Conservation (phyloP, 2,888 invertebrate genomes). For the Mythimna vitellina region DNA sequence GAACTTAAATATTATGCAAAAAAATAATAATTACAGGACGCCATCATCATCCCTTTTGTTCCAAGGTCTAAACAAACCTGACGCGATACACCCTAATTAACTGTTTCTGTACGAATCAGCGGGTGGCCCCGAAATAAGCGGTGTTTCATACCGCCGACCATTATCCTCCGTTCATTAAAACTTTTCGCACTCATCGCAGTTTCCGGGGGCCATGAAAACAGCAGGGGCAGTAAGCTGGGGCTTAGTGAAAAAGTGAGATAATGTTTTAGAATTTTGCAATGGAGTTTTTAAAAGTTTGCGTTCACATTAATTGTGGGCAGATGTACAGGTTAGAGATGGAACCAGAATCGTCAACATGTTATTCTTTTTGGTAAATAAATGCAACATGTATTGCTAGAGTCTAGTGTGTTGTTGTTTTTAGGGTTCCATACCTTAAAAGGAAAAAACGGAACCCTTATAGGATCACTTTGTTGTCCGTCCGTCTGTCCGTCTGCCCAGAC, state of each 20-base stretch:
- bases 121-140: constrained; percentile 37
- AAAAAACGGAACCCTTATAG: too few relatives aligned
- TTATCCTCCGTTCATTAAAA: constrained; percentile 68
- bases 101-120: constrained; percentile 51
- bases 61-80: constrained; percentile 23
- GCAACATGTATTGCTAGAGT: too few relatives aligned
- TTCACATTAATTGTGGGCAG: not conserved
- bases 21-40: not conserved
- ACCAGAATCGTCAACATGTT: too few relatives aligned
- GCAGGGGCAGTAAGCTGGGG: constrained; percentile 25
- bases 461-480: too few relatives aligned
- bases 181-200: constrained; percentile 61
- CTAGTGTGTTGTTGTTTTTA: too few relatives aligned
- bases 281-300: constrained; percentile 1
- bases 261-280: not conserved
- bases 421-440: too few relatives aligned
- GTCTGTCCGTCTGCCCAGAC: too few relatives aligned
- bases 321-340: too few relatives aligned
- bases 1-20: not conserved
- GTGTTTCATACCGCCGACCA: constrained; percentile 48
- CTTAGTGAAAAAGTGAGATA: constrained; percentile 25
- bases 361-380: too few relatives aligned
- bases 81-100: constrained; percentile 22
- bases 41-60: not conserved
- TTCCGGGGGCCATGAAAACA: constrained; percentile 29